Evolutionary conservation across 1,140 invertebrate species (phyloP), one percentile per base, ranked within the genome.

Genomic region (Drosophila sulfurigaster): DNA sequence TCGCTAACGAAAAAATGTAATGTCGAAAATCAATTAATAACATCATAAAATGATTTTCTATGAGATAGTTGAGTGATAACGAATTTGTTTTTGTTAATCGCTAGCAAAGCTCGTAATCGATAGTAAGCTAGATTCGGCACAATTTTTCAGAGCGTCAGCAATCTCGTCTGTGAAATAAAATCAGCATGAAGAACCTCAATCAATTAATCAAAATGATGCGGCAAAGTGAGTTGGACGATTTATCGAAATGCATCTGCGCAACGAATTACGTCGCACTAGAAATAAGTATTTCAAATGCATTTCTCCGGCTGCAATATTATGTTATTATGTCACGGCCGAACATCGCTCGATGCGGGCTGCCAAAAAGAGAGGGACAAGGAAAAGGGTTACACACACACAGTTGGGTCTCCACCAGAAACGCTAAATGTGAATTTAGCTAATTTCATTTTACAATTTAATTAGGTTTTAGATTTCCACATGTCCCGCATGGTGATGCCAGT

Each of bases 401-500:
- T 30, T 15, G 38, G 32, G 25, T 7, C 7, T 32, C 15, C 30
- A 28, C 6, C 43, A 20, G n/a, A 72, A 78, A 65, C 15, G 8
- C 6, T 25, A 25, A 52, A 20, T 35, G 45, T 48, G 70, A 51
- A 78, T 86, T 83, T 86, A 86, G 81, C 81, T 85, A 85, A 85
- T 85, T 88, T 82, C 30, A 51, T 73, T 88, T 88, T 72, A 88
- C 85, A 88, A 88, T 88, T 88, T 89, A 88, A 88, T 88, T 88
- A 75, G 85, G 35, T 43, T 80, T 80, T 78, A 67, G 66, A 67
- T 83, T 89, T 80, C 81, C 85, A 88, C 83, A 88, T 88, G 83
- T 89, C 83, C 83, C 83, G 83, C 83, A 87, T 87, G 20, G 20
- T 25, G 20, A 25, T 25, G 20, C 20, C 1, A 10, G 35, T 10